Evolutionary conservation across 2,888 invertebrate genomes (phyloP), one percentile per base, ranked within the genome.

Genomic region (Cheilosia grossa): DNA sequence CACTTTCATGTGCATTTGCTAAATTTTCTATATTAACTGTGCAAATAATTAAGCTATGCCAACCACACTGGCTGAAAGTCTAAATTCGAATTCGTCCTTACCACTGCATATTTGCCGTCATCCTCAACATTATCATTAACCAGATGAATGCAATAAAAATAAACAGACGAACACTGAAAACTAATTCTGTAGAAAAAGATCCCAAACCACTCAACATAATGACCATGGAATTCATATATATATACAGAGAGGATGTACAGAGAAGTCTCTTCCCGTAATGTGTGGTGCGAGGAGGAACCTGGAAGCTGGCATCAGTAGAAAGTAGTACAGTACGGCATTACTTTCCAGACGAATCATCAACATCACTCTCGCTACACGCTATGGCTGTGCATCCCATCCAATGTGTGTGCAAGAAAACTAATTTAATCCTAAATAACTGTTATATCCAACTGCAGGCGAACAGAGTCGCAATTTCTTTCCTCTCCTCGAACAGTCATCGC

Each of bases 391-490:
- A 66, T 37, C 17, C 49, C 49, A 49, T 58, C 19, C 30, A 56
- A 42, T 40, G 30, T 58, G 58, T 58, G 42, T 61, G 58, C 69
- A 72, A 81, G 80, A 85, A 85, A 85, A 85, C 85, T 85, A 85
- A 85, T 85, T 85, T 85, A 85, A 85, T 85, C 85, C 85, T 85
- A 80, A 85, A 85, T 81, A 67, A 85, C 75, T 77, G 85, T 85
- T 85, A 85, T 77, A 72, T 67, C 67, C 81, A 72, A 66, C 64
- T 74, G 24, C 51, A 51, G 51, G 51, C 51, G 13, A 66, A 64
- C 75, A 69, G 75, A 80, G 80, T 85, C 66, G 75, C 72, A 85
- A 85, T 85, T 85, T 81, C 85, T 85, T 85, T 85, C 59, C 66
- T 72, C 66, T 72, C 49, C 79, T 74, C 51, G 56, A 72, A 80